Base-by-base conservation (phyloP, 2,888 invertebrate genomes). In the Eupithecia subumbrata region DNA sequence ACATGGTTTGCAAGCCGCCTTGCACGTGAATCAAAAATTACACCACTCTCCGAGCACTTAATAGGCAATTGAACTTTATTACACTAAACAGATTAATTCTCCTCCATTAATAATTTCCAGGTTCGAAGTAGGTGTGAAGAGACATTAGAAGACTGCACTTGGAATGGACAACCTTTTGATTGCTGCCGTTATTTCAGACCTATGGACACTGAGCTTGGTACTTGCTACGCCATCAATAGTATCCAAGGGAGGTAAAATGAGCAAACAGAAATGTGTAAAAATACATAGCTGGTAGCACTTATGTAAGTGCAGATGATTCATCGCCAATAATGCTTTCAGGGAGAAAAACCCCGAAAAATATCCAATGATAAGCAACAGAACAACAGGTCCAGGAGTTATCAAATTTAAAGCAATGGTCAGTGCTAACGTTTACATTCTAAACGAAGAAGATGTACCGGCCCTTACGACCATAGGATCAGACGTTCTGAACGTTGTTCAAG, bases 381-480 rank as follows among this genome's bases (percentile, higher is more conserved):
- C 93, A 14, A 95, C 95, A 0, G 97, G 97, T 0, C 96, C 96
- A 0, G 97, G 97, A 0, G 89, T 88, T 0, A 88, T 97, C 8
- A 92, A 91, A 75, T 93, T 97, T 83, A 89, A 92, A 76, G 89
- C 92, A 2, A 85, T 90, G 81, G 95, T 95, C 4, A 89, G 93
- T 25, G 94, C 93, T 4, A 96, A 96, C 82, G 96, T 97, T 60
- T 96, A 96, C 82, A 95, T 96, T 79, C 84, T 96, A 73, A 96
- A 96, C 45, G 95, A 96, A 83, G 96, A 97, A 85, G 97, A 97
- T 83, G 96, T 97, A 0, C 97, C 97, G 4, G 96, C 96, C 1
- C 89, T 97, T 67, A 97, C 97, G 0, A 96, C 97, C 4, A 93
- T 96, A 18, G 96, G 96, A 73, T 95, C 96, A 0, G 97, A 97